Percentiles rank a stretch among this genome's conserved stretches.
phyloP scores from a whole-genome alignment of 2,888 invertebrate genomes.

The Amiota communis region DNA sequence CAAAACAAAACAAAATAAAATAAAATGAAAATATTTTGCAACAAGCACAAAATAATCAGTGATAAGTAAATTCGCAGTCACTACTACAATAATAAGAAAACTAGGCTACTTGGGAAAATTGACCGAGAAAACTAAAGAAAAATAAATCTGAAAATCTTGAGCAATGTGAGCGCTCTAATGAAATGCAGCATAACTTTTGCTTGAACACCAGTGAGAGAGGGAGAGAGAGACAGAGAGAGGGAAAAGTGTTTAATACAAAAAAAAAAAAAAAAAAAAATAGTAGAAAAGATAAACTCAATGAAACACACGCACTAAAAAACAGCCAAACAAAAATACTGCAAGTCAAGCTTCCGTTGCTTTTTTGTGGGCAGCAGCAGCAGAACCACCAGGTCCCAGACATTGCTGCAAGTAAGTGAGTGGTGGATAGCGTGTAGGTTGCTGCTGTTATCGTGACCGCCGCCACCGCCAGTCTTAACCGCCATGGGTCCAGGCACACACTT shows the following conservation, averaged over 20 bases:
- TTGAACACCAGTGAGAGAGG: no score
- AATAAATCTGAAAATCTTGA: background rate
- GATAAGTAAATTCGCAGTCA: slow-evolving; percentile 1
- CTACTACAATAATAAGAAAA: background rate
- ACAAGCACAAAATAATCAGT: background rate
- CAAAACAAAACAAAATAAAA: background rate
- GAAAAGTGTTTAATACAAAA: background rate
- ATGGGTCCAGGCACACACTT: background rate
- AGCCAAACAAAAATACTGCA: slow-evolving; percentile 10
- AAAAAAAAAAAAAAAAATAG: background rate
- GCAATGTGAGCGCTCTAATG: background rate
- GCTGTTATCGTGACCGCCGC: no score
- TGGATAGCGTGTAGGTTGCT: no score
- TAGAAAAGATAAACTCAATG: no score
- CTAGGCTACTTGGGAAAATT: slow-evolving; percentile 2
- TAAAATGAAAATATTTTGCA: slow-evolving; percentile 4
- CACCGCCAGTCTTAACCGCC: background rate
- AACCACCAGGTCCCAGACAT: no score
- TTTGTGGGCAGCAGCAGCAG: slow-evolving; percentile 19
- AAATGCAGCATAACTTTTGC: slow-evolving; percentile 1
- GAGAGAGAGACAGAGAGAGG: no score
- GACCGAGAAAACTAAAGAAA: background rate
- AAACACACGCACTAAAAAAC: background rate
- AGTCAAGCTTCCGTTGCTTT: slow-evolving; percentile 24
- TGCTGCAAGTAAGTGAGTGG: no score